phyloP scores from a whole-genome alignment of 2,888 invertebrate genomes.

The Sinelater perroti region DNA sequence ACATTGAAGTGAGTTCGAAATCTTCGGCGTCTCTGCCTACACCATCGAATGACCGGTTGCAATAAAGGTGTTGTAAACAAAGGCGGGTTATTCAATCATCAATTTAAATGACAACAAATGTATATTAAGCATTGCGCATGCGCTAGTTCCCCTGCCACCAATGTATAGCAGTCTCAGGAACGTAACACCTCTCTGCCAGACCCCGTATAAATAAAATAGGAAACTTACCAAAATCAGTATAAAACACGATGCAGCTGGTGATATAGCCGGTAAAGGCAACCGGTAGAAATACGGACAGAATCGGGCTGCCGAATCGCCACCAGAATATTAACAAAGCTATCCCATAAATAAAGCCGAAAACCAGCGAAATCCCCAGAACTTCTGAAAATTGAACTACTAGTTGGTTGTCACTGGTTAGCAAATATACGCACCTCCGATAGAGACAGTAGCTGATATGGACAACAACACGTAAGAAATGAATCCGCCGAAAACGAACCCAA shows the following conservation, averaged over 20 bases:
- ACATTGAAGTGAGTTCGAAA: too few relatives aligned
- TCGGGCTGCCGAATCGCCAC: slow-evolving; percentile 70
- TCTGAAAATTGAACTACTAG: slow-evolving; percentile 63
- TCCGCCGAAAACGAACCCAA: slow-evolving; percentile 68
- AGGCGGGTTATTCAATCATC: too few relatives aligned
- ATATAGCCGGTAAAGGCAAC: slow-evolving; percentile 71
- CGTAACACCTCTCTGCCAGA: too few relatives aligned
- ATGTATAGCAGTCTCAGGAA: too few relatives aligned
- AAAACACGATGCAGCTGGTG: slow-evolving; percentile 67
- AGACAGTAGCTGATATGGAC: slow-evolving; percentile 13
- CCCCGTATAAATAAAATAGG: background rate
- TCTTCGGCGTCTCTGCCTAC: too few relatives aligned
- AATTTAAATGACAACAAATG: too few relatives aligned
- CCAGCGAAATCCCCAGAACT: slow-evolving; percentile 61
- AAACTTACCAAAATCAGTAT: slow-evolving; percentile 68
- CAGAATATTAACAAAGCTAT: slow-evolving; percentile 69
- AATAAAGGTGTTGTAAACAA: too few relatives aligned
- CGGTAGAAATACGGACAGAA: slow-evolving; percentile 67
- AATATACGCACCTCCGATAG: slow-evolving; percentile 20
- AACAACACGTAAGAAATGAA: slow-evolving; percentile 66
- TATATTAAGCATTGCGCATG: too few relatives aligned
- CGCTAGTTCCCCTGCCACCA: too few relatives aligned
- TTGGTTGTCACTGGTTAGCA: too few relatives aligned
- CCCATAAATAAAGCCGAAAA: slow-evolving; percentile 69
- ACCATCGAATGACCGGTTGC: too few relatives aligned